Conservation (phyloP, 2,797 vertebrate genomes). For the Apodemus agrarius region DNA sequence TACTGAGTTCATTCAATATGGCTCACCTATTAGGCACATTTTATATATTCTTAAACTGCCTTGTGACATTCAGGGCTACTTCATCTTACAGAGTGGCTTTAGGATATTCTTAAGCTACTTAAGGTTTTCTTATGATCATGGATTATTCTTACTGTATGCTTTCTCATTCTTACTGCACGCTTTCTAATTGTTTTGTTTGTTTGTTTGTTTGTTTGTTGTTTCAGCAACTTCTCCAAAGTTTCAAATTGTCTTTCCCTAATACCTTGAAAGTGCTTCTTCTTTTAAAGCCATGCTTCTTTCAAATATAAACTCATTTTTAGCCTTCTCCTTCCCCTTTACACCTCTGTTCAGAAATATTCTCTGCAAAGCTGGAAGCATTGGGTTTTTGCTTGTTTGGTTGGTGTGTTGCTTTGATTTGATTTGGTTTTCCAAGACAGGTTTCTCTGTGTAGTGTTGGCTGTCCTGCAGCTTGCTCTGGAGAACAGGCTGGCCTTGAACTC, state of each 20-base stretch:
- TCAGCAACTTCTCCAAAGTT: constrained; percentile 33
- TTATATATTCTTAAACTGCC: constrained; percentile 17
- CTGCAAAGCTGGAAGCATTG: neutral
- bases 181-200: too few relatives aligned
- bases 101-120: neutral
- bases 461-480: neutral
- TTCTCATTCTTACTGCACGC: constrained; percentile 25
- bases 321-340: neutral
- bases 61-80: neutral
- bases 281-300: constrained; percentile 47
- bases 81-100: neutral
- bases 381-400: neutral
- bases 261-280: constrained; percentile 25
- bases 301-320: neutral
- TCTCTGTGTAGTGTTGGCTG: neutral
- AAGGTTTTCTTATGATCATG: neutral
- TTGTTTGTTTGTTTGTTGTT: neutral
- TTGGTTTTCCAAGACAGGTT: neutral
- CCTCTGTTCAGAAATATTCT: neutral
- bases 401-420: neutral
- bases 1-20: neutral
- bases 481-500: neutral
- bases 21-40: neutral
- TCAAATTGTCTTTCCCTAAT: constrained; percentile 36
- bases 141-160: neutral